Percentiles rank a stretch among this genome's conserved stretches.
These are phyloP conservation scores for Corydoras maculifer DNA, from an alignment of 2,113 vertebrate genomes.

Conservation along the genomic window DNA sequence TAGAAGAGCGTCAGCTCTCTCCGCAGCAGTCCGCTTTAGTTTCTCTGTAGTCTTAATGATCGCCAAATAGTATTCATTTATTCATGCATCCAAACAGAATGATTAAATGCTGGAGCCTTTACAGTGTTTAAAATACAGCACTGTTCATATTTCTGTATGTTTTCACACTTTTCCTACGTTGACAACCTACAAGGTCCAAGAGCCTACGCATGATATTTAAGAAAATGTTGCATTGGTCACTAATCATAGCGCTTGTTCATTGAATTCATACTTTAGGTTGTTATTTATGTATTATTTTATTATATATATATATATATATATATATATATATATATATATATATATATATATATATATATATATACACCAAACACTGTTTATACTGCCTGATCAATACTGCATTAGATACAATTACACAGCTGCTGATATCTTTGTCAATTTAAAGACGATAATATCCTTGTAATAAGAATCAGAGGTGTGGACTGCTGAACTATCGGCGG, in stretches of 20 bases:
- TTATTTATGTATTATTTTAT: too few species aligned
- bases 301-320: too few species aligned
- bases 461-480: too few species aligned
- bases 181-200: slow-evolving; percentile 19
- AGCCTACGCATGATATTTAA: background rate
- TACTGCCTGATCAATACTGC: background rate
- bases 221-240: too few species aligned
- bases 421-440: too few species aligned
- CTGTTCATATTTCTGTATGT: slow-evolving; percentile 9
- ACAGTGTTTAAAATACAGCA: slow-evolving; percentile 8
- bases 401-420: background rate
- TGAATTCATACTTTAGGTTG: too few species aligned
- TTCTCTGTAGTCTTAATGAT: background rate
- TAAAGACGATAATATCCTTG: too few species aligned
- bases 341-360: too few species aligned
- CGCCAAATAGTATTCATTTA: slow-evolving; percentile 21
- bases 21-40: background rate
- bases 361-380: too few species aligned
- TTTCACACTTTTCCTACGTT: slow-evolving; percentile 35
- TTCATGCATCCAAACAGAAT: slow-evolving; percentile 15
- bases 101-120: slow-evolving; percentile 28
- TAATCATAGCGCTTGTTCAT: too few species aligned
- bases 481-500: too few species aligned
- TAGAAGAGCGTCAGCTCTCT: background rate
- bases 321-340: too few species aligned